phyloP scores from a whole-genome alignment of 1,140 invertebrate genomes.

The Dendroctonus valens region DNA sequence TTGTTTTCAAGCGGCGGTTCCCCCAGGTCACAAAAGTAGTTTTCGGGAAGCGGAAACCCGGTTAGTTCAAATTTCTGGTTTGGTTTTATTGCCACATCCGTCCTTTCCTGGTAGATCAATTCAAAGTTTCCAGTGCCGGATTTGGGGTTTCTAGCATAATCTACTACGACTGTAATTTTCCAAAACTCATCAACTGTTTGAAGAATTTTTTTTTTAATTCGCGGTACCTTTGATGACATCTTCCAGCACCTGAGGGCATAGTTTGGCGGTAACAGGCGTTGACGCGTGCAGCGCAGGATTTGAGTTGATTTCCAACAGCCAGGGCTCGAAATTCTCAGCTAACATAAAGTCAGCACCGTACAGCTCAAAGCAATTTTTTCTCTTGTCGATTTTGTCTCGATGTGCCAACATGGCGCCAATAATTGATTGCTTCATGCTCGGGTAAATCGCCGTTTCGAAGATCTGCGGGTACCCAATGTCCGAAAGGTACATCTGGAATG shows the following conservation, averaged over 20 bases:
- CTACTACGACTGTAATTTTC: conserved; percentile 57
- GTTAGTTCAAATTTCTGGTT: conserved; percentile 22
- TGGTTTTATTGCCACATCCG: conserved; percentile 1
- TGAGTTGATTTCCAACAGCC: conserved; percentile 92
- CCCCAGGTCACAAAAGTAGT: conserved; percentile 34
- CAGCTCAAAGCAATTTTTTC: conserved; percentile 82
- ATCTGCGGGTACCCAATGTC: conserved; percentile 49
- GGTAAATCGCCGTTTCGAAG: conserved; percentile 73
- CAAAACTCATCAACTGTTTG: neutral
- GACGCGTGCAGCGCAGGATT: conserved; percentile 81
- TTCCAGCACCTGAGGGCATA: conserved; percentile 79
- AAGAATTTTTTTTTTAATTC: conserved; percentile 1
- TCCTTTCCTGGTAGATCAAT: conserved; percentile 43
- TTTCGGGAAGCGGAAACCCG: conserved; percentile 20
- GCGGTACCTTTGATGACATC: conserved; percentile 82
- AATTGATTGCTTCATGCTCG: conserved; percentile 82
- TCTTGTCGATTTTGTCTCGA: conserved; percentile 71
- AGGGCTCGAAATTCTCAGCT: conserved; percentile 81
- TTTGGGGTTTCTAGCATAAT: conserved; percentile 53
- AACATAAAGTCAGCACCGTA: conserved; percentile 92
- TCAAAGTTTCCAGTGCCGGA: conserved; percentile 60
- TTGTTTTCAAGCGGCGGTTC: neutral
- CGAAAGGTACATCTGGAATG: conserved; percentile 31
- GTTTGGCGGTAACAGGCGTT: conserved; percentile 76
- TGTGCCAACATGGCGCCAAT: conserved; percentile 74